phyloP scores from a whole-genome alignment of 2,888 invertebrate species.

The Fragum fragum region DNA sequence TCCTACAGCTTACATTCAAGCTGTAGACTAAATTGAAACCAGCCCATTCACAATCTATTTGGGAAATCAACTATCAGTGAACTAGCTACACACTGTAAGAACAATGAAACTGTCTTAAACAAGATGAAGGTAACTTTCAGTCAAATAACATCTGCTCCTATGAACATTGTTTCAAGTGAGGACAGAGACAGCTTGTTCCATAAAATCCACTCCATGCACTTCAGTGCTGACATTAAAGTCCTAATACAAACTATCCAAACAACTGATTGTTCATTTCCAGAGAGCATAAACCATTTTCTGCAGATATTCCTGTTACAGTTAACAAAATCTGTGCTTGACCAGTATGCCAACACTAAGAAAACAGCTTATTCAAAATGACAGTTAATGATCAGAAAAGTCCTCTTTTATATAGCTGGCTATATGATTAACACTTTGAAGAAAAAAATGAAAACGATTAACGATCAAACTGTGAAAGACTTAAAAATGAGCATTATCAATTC shows the following conservation, averaged over 20 bases:
- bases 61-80: slow-evolving; percentile 23
- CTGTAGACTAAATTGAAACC: neutral
- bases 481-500: neutral
- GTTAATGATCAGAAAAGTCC: slow-evolving; percentile 10
- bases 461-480: neutral
- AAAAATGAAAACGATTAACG: neutral
- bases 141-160: neutral
- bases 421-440: slow-evolving; percentile 3
- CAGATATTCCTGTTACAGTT: slow-evolving; percentile 5
- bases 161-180: slow-evolving; percentile 5
- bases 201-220: slow-evolving; percentile 4
- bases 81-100: slow-evolving; percentile 5
- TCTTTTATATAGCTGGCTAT: slow-evolving; percentile 17
- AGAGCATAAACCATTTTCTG: slow-evolving; percentile 11
- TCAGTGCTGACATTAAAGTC: slow-evolving; percentile 18
- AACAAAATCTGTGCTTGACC: slow-evolving; percentile 3
- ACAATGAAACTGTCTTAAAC: neutral
- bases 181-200: slow-evolving; percentile 16
- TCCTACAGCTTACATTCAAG: neutral
- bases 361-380: slow-evolving; percentile 1
- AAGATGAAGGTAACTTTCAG: neutral
- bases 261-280: slow-evolving; percentile 2
- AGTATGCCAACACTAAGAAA: slow-evolving; percentile 8
- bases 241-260: neutral
- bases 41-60: slow-evolving; percentile 20